A percentile compares a stretch with the other conserved stretches of the same genome.
Evolutionary conservation across 2,888 invertebrate genomes (phyloP).

Genomic region (Tetranychus piercei): DNA sequence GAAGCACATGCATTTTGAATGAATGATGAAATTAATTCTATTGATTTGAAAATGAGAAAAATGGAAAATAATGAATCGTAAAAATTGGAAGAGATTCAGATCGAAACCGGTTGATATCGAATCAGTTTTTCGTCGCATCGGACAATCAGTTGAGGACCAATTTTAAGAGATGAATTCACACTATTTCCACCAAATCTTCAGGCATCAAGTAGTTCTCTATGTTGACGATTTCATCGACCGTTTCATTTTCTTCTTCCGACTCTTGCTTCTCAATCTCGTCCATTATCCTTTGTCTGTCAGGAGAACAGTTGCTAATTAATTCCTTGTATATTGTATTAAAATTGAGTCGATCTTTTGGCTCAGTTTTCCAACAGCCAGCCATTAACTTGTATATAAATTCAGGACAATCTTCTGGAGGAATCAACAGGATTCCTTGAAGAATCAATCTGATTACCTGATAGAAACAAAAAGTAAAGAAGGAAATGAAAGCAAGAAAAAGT

Average conservation of each 20-base stretch:
- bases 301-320: conserved; percentile 16
- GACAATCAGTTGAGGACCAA: no score
- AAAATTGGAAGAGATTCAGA: no score
- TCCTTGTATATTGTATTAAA: conserved; percentile 44
- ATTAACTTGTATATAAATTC: conserved; percentile 51
- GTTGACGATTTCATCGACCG: background rate
- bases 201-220: background rate
- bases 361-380: conserved; percentile 60
- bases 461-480: background rate
- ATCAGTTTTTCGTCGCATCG: no score
- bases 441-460: conserved; percentile 52
- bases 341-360: conserved; percentile 53
- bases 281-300: conserved; percentile 13
- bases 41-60: no score
- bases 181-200: background rate
- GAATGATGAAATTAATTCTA: no score
- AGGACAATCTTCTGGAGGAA: conserved; percentile 59
- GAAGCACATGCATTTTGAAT: no score
- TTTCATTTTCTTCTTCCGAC: background rate
- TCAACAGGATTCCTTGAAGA: conserved; percentile 55
- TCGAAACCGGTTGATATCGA: no score
- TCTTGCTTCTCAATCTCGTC: background rate
- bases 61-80: no score
- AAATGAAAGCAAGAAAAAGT: background rate
- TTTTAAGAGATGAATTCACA: background rate